Evolutionary conservation across 1,140 invertebrate species (phyloP).

Genomic region (Microplitis demolitor): DNA sequence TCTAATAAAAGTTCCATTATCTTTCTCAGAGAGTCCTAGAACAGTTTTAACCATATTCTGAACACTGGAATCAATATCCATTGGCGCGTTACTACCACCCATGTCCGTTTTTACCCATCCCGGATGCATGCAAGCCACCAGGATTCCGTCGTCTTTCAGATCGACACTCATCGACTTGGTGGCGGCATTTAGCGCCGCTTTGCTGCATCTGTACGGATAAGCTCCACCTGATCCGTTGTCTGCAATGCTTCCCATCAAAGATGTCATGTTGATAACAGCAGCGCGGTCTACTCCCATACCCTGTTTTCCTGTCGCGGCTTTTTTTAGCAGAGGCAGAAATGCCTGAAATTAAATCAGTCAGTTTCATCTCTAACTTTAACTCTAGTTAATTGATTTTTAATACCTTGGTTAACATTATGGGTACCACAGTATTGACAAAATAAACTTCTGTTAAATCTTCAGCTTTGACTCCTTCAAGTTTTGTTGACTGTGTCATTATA

Average conservation of each 20-base stretch:
- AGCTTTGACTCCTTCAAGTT: conserved; percentile 71
- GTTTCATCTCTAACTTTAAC: too few relatives aligned
- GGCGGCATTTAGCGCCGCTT: conserved; percentile 85
- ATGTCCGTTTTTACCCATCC: conserved; percentile 91
- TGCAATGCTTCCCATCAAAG: conserved; percentile 79
- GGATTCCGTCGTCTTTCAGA: conserved; percentile 75
- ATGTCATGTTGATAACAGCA: conserved; percentile 83
- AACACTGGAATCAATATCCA: conserved; percentile 72
- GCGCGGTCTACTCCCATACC: conserved; percentile 69
- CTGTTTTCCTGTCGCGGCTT: conserved; percentile 64
- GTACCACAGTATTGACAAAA: conserved; percentile 78
- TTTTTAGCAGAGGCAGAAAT: conserved; percentile 75
- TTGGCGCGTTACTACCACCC: conserved; percentile 79
- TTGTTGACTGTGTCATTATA: conserved; percentile 73
- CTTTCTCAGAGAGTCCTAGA: conserved; percentile 64
- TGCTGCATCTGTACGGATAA: conserved; percentile 85
- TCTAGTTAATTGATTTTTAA: not conserved
- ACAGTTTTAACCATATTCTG: conserved; percentile 71
- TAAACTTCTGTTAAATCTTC: conserved; percentile 75
- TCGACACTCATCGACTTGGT: conserved; percentile 86
- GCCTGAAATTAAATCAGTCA: conserved; percentile 52
- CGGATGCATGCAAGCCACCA: conserved; percentile 80
- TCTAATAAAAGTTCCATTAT: conserved; percentile 78
- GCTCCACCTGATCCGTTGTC: conserved; percentile 75
- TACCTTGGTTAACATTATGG: conserved; percentile 84